Percentiles rank a stretch among this genome's conserved stretches.
Conservation (phyloP, 37 sponge, comb jelly and placozoan genomes). For the Cliona cf. orientalis region DNA sequence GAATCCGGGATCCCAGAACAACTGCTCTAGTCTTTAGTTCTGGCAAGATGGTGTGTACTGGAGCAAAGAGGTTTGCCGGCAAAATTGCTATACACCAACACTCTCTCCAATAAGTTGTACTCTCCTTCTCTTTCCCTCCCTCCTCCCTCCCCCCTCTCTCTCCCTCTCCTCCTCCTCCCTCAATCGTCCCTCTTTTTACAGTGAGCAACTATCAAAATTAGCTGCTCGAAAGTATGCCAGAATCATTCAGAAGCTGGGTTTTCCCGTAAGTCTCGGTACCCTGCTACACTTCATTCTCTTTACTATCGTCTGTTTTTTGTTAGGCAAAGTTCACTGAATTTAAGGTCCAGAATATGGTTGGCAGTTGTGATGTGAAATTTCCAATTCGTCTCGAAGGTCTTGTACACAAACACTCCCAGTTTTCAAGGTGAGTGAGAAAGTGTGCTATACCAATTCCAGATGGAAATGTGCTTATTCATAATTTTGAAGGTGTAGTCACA, state of each 20-base stretch:
- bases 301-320: neutral
- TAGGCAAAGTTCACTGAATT: constrained; percentile 97
- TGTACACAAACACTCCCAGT: constrained; percentile 89
- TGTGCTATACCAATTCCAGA: neutral
- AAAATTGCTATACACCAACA: neutral
- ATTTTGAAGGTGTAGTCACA: no score
- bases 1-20: constrained; percentile 97
- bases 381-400: constrained; percentile 97
- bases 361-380: constrained; percentile 98
- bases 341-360: constrained; percentile 99
- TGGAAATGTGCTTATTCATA: no score
- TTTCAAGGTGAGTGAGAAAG: constrained; percentile 77
- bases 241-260: constrained; percentile 98
- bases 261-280: constrained; percentile 61
- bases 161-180: no score
- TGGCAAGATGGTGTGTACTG: constrained; percentile 99
- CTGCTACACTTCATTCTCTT: neutral
- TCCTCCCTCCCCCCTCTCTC: no score
- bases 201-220: constrained; percentile 92
- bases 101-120: neutral
- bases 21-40: constrained; percentile 98
- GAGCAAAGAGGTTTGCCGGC: constrained; percentile 89
- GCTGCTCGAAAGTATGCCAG: constrained; percentile 99
- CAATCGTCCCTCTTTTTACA: constrained; percentile 17
- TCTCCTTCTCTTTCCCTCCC: neutral